Evolutionary conservation across 2,113 vertebrate genomes (phyloP), one percentile per base, ranked within the genome.

Genomic region (Podarcis cretensis): DNA sequence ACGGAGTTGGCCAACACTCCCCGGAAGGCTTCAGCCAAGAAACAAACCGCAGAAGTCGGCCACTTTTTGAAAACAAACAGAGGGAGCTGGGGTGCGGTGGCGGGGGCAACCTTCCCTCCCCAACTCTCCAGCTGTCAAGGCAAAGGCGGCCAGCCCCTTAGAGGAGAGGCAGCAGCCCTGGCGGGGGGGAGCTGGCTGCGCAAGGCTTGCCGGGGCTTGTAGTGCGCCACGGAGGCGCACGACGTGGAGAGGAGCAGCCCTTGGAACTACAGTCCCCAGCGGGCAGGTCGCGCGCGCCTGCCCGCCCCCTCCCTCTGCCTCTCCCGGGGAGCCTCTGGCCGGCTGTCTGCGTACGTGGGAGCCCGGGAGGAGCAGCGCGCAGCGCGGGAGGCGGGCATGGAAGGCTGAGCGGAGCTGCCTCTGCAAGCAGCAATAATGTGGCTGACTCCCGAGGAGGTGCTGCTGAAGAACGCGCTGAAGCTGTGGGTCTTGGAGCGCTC

Each of bases 401-500:
- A 6, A 77, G 75, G 86, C 32, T 76, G 32, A 54, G 2, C 48
- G 25, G 87, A 14, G 25, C 57, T 6, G 14, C 89, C 83, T 16
- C 21, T 54, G 9, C 48, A 54, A 54, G 40, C 30, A 21, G 88
- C 23, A 20, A 89, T 81, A 81, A 99, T 99, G 98, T 99, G 99
- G 99, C 97, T 99, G 92, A 98, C 98, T 96, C 98, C 99, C 0
- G 99, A 99, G 90, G 98, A 99, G 94, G 98, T 99, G 93, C 96
- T 99, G 94, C 96, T 99, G 93, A 99, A 99, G 96, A 99, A 98
- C 95, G 99, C 98, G 21, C 97, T 99, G 80, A 98, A 98, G 96
- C 96, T 99, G 90, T 99, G 98, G 98, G 96, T 98, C 92, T 98
- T 98, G 92, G 98, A 99, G 96, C 98, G 97, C 91, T 98, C 98